Percentiles rank a stretch among this genome's conserved stretches.
These are phyloP conservation scores for Pyrrhia umbra DNA, from an alignment of 2,888 invertebrate species.

Conservation along the genomic window DNA sequence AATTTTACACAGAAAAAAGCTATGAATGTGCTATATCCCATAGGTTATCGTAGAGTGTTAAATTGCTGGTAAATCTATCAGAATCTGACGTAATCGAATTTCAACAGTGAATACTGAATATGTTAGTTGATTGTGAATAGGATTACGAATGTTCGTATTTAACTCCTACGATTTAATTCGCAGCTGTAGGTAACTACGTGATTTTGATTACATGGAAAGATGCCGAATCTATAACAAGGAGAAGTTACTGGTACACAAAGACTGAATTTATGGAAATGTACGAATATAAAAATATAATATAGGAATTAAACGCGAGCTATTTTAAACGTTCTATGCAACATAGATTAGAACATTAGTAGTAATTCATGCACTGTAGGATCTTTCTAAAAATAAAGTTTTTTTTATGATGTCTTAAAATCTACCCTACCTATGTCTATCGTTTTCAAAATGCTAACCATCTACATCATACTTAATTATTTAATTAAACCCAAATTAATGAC, in stretches of 20 bases:
- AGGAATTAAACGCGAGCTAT: conserved; percentile 37
- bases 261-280: conserved; percentile 19
- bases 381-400: too few relatives aligned
- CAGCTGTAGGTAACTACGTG: conserved; percentile 40
- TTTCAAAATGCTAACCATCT: too few relatives aligned
- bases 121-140: conserved; percentile 68
- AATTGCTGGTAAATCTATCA: conserved; percentile 54
- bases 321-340: conserved; percentile 15
- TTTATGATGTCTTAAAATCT: too few relatives aligned
- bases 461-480: too few relatives aligned
- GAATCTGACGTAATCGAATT: conserved; percentile 66
- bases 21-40: not conserved
- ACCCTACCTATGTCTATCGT: too few relatives aligned
- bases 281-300: not conserved
- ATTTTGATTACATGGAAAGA: conserved; percentile 43
- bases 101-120: conserved; percentile 67
- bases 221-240: conserved; percentile 48
- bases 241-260: conserved; percentile 4
- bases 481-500: too few relatives aligned
- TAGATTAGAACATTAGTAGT: not conserved
- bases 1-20: conserved; percentile 25
- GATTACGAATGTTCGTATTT: conserved; percentile 53
- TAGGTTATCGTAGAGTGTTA: conserved; percentile 20
- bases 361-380: too few relatives aligned
- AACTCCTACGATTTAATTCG: conserved; percentile 54